Conservation (phyloP, 2,888 invertebrate species). For the Parnassius smintheus region DNA sequence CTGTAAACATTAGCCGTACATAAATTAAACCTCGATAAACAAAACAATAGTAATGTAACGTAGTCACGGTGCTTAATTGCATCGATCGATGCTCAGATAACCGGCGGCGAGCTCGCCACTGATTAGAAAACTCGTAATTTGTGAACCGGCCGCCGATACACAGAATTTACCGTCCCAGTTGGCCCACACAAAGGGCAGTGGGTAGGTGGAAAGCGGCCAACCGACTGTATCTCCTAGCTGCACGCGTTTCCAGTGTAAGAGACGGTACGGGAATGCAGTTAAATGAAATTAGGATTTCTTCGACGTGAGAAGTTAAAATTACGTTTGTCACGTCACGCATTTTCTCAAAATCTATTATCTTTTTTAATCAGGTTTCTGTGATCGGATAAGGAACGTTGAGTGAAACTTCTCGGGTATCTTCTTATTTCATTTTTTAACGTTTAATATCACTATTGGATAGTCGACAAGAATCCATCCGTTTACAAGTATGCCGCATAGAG, state of each 20-base stretch:
- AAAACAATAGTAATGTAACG: conserved; percentile 6
- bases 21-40: not conserved
- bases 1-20: not conserved
- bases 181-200: conserved; percentile 37
- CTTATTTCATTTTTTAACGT: no score
- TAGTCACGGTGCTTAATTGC: conserved; percentile 7
- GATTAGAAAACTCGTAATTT: conserved; percentile 29
- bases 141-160: conserved; percentile 40
- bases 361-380: no score
- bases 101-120: not conserved
- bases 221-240: conserved; percentile 53
- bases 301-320: no score
- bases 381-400: no score
- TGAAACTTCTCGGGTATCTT: no score
- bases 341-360: no score
- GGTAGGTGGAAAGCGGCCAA: conserved; percentile 50
- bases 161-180: conserved; percentile 50
- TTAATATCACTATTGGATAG: no score
- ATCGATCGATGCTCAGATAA: conserved; percentile 1
- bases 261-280: not conserved
- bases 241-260: conserved; percentile 7
- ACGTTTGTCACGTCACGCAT: no score
- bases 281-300: no score
- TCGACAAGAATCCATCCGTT: no score
- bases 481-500: no score